Evolutionary conservation across 2,113 vertebrate genomes (phyloP).

Genomic region (Ciconia boyciana): DNA sequence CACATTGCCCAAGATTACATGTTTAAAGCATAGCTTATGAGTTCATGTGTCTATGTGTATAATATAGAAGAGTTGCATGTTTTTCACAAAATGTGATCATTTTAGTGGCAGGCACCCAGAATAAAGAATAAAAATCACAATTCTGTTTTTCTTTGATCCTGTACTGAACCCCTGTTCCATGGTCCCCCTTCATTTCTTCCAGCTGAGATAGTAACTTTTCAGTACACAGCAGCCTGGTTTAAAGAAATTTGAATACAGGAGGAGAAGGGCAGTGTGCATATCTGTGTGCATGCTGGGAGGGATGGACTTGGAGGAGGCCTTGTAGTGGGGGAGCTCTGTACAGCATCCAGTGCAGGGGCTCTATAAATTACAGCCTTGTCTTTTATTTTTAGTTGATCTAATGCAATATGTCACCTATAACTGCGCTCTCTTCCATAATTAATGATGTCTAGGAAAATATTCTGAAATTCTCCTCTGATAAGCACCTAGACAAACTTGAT

Average conservation of each 20-base stretch:
- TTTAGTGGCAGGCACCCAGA: neutral
- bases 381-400: constrained; percentile 18
- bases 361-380: constrained; percentile 21
- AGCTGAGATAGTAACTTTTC: neutral
- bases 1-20: neutral
- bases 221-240: neutral
- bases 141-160: neutral
- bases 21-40: neutral
- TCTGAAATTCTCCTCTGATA: constrained; percentile 42
- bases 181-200: neutral
- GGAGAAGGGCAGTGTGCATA: neutral
- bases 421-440: constrained; percentile 4
- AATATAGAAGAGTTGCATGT: neutral
- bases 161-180: neutral
- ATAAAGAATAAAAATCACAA: neutral
- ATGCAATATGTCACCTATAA: neutral
- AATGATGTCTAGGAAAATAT: constrained; percentile 47
- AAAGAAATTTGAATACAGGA: neutral
- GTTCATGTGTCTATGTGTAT: neutral
- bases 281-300: neutral
- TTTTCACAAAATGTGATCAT: neutral
- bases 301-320: neutral
- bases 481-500: constrained; percentile 50
- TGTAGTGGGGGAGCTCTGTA: neutral
- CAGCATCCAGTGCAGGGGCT: neutral